Conservation (phyloP, 2,888 invertebrate genomes). For the Dioctria rufipes region DNA sequence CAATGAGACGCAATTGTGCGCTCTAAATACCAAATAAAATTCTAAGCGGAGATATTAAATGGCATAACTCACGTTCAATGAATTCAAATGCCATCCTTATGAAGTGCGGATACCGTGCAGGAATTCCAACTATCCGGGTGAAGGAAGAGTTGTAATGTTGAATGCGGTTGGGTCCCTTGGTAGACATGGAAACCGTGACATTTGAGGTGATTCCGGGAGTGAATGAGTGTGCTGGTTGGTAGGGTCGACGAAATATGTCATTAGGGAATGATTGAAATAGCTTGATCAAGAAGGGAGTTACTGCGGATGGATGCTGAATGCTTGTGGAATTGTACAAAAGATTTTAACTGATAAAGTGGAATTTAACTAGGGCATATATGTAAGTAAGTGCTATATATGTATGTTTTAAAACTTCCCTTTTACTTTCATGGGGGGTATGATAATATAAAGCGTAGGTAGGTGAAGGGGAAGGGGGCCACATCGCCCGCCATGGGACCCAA, state of each 20-base stretch:
- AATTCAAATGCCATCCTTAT: slow-evolving; percentile 49
- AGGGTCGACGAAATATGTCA: neutral
- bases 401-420: slow-evolving; percentile 3
- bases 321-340: neutral
- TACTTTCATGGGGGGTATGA: neutral
- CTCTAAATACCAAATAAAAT: slow-evolving; percentile 55
- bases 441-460: neutral
- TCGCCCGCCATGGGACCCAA: too few species aligned
- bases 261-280: slow-evolving; percentile 26
- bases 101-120: slow-evolving; percentile 39
- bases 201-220: slow-evolving; percentile 22
- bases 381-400: neutral
- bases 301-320: neutral
- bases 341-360: slow-evolving; percentile 13
- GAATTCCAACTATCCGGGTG: slow-evolving; percentile 53
- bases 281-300: slow-evolving; percentile 11
- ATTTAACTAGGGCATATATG: neutral
- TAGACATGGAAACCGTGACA: slow-evolving; percentile 20
- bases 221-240: slow-evolving; percentile 3
- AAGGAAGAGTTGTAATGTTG: slow-evolving; percentile 7
- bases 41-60: slow-evolving; percentile 52
- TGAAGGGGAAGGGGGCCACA: too few species aligned
- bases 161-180: neutral
- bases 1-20: slow-evolving; percentile 11
- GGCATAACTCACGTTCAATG: slow-evolving; percentile 54